Base-by-base conservation (phyloP, 2,888 invertebrate species). In the Euproctis similis region DNA sequence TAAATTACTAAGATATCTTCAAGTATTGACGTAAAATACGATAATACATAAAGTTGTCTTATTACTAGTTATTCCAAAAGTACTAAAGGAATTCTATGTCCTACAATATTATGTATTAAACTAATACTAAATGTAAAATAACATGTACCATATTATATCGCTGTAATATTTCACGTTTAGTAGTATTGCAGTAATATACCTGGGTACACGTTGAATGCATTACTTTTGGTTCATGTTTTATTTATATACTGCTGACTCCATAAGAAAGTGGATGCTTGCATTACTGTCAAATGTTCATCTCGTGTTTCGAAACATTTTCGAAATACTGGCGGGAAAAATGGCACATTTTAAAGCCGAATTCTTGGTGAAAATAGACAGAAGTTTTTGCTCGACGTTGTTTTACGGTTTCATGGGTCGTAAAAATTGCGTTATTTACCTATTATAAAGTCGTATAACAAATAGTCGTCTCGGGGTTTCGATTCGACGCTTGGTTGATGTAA, bases 231-330 rank as follows among this genome's bases (percentile, higher is more conserved):
- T 62, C 67, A 64, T 54, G 63, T 67, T 51, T 50, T 51, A 50
- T 50, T 47, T 45, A 51, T 51, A 8, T 10, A 31, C 32, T 27
- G 36, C 26, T 34, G 36, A 61, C 59, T 55, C 51, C 46, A 46
- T 54, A 56, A 54, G 61, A 63, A 67, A 74, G 72, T 73, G 74
- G 67, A 57, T 66, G 69, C 49, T 49, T 54, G 55, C 71, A 75
- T 76, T 75, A 72, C 66, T 61, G 62, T 61, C 60, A 68, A 70
- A 70, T 67, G 68, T 64, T 59, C 54, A 49, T 53, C 48, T 53
- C 50, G 35, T 41, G 46, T 43, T 54, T 36, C 38, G 38, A 37
- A 33, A 35, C 43, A 42, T 39, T 39, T 34, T 17, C 24, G 17
- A 30, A 32, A 34, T 43, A 37, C 49, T 49, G 46, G 31, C 35